phyloP scores from a whole-genome alignment of 2,113 vertebrate genomes.

The Suncus etruscus region DNA sequence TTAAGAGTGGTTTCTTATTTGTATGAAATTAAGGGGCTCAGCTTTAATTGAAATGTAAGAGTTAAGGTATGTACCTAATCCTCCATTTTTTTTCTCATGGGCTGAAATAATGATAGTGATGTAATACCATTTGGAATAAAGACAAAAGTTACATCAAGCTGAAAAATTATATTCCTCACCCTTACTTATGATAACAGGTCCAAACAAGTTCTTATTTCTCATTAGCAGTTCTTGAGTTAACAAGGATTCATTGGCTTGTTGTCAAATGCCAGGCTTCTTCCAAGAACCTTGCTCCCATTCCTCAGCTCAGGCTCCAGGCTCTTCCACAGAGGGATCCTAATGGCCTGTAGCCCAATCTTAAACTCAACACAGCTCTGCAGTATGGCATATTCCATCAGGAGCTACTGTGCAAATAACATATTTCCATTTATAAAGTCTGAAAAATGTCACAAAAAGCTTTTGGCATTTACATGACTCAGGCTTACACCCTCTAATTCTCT shows the following conservation, averaged over 20 bases:
- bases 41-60: slow-evolving; percentile 47
- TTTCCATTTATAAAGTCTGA: slow-evolving; percentile 89
- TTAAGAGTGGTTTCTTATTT: slow-evolving; percentile 50
- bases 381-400: slow-evolving; percentile 87
- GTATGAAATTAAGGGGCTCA: slow-evolving; percentile 37
- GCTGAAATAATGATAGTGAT: slow-evolving; percentile 68
- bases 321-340: slow-evolving; percentile 68
- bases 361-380: slow-evolving; percentile 73
- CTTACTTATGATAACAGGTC: slow-evolving; percentile 71
- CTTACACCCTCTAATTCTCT: slow-evolving; percentile 87
- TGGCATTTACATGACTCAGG: slow-evolving; percentile 88
- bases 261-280: slow-evolving; percentile 52
- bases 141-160: slow-evolving; percentile 78
- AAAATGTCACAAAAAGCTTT: slow-evolving; percentile 90
- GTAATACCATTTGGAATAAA: slow-evolving; percentile 78
- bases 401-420: slow-evolving; percentile 87
- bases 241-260: slow-evolving; percentile 66
- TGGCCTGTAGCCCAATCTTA: slow-evolving; percentile 78
- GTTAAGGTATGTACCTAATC: slow-evolving; percentile 50
- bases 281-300: slow-evolving; percentile 58
- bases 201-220: slow-evolving; percentile 78
- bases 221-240: slow-evolving; percentile 74
- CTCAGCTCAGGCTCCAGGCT: slow-evolving; percentile 54
- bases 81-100: slow-evolving; percentile 72
- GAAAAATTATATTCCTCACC: slow-evolving; percentile 77